Base-by-base conservation (phyloP, 2,113 vertebrate species). In the Cololabis saira region DNA sequence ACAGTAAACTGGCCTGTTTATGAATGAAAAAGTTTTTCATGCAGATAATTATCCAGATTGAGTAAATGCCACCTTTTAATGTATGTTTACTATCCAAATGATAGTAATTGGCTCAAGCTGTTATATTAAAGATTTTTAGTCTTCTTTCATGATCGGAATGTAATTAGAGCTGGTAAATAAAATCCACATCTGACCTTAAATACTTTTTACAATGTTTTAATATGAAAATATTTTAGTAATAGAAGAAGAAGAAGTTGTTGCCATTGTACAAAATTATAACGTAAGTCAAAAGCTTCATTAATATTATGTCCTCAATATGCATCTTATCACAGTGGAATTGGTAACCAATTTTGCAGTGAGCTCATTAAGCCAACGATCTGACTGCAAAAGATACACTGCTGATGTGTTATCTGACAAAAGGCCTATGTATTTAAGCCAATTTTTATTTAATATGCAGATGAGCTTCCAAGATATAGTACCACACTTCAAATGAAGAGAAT, bases 41-140 rank as follows among this genome's bases (percentile, higher is more conserved):
- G 85, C 85, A 84, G 67, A 84, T 74, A 83, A 81, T 85, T 86
- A 86, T 68, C 67, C 78, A 64, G 74, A 55, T 83, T 75, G 56
- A 76, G 21, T 84, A 84, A 84, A 82, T 69, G 59, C 47, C 55
- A 61, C 48, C 76, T 64, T 43, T 76, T 49, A 68, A 83, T 86
- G 44, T 54, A 41, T 79, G 2, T 77, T 82, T 55, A 75, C 56
- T 52, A 60, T 61, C 61, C 65, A 83, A 79, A 85, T 90, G 55
- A 71, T 80, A 77, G 67, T 78, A 79, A 87, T 82, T 85, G 67
- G 70, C 56, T 85, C 56, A 62, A 69, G 64, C 67, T 56, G 72
- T 55, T n/a, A n/a, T n/a, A n/a, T n/a, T n/a, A n/a, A n/a, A 42
- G 10, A 0, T 15, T 65, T 61, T 63, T 24, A 37, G 9, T 41